Evolutionary conservation across 2,888 invertebrate species (phyloP), one percentile per base, ranked within the genome.

Genomic region (Troglohyphantes excavatus): DNA sequence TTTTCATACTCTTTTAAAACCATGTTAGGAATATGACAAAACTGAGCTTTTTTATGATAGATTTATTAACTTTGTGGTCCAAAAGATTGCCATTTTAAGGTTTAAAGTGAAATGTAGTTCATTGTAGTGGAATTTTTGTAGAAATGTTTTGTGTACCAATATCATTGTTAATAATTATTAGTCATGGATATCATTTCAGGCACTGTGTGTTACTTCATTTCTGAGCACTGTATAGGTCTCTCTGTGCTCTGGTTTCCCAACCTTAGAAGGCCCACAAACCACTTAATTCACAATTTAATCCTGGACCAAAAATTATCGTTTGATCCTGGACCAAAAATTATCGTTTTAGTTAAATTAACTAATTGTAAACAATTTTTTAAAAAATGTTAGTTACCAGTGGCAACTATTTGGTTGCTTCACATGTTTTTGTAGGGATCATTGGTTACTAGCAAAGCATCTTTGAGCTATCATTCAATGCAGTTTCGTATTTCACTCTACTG

Each of bases 21-120:
- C 21, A 29, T 46, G 11, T 61, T 26, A 43, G 23, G 2, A 26
- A 53, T 9, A 33, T 13, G 11, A 23, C 5, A 82, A 82, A 81
- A 70, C 27, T 70, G 86, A 86, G 86, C 86, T 86, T 86, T 53
- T 73, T 76, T 59, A 75, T 46, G 39, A 65, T 27, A 76, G 17
- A 85, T 19, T 39, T 17, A 19, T 53, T 33, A 75, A 29, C n/a
- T 29, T 70, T 78, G 86, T 86, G 86, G 86, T 86, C 86, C 86
- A 86, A 86, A 53, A 86, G 70, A 68, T 70, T 43, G 76, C 61
- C 78, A 70, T 86, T 78, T 76, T 67, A 68, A 59, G 23, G 11
- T 39, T 39, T 19, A 19, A 63, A 63, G 9, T 26, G 63, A 26
- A 63, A 63, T 19, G 21, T 73, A 26, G 65, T 27, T 73, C 19